Conservation (phyloP, 30 jellyfish, hydroid and myxozoan genomes). For the Sanderia malayensis region DNA sequence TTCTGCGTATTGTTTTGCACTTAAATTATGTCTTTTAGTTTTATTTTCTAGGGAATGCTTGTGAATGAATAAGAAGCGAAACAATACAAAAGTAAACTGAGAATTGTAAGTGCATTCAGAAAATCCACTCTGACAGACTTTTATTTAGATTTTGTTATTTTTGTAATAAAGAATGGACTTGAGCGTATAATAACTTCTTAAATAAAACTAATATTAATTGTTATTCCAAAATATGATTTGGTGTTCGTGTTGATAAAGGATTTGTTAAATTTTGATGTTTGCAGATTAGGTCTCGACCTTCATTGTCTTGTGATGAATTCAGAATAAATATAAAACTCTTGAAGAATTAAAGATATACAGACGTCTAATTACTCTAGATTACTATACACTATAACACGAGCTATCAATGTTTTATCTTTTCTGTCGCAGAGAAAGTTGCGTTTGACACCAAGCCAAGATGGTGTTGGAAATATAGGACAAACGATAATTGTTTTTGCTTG, state of each 20-base stretch:
- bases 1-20: no score
- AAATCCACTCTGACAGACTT: no score
- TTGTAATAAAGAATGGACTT: background rate
- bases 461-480: background rate
- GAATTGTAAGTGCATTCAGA: no score
- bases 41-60: no score
- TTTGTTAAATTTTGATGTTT: background rate
- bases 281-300: slow-evolving; percentile 5
- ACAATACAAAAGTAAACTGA: no score
- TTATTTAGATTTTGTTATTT: no score
- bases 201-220: background rate
- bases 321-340: background rate
- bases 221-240: background rate
- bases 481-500: background rate
- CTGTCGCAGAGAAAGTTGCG: background rate
- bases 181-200: background rate
- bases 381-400: no score
- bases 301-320: background rate
- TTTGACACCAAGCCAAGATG: background rate
- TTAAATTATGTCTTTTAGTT: no score
- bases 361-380: no score
- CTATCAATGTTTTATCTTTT: no score
- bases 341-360: background rate
- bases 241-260: background rate
- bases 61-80: no score